Base-by-base conservation (phyloP, 1,140 invertebrate genomes). In the Penaeus indicus region DNA sequence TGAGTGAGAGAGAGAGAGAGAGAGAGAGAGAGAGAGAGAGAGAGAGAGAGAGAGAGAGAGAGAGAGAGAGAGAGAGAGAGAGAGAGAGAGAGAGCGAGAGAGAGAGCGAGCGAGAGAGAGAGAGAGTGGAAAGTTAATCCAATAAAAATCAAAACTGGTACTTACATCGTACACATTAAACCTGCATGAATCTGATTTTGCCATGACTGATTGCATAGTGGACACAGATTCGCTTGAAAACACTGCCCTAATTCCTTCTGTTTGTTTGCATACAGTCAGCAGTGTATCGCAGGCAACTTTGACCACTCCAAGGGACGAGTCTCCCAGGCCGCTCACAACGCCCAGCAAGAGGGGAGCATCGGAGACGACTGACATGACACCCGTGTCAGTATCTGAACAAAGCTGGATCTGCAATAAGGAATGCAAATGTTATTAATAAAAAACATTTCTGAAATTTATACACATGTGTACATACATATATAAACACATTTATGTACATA, bases 91-190 rank as follows among this genome's bases (percentile, higher is more conserved):
- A 42, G 38, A 42, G 38, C 2, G 38, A 42, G 38, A 42, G 38
- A 42, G 38, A 42, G 38, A 38, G 38, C 1, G 38, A 38, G 38
- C 1, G 38, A 38, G 38, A 38, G 38, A 38, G 38, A 38, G 38
- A 38, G 38, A 38, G 38, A 38, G 38, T 3, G 1, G 38, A 3
- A 38, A 38, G 38, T 38, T 38, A 38, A 38, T 38, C 38, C 47
- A 54, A 13, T 54, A 54, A 54, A 54, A 54, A 54, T 54, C 47
- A 54, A 54, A 54, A 54, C 13, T 25, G 47, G 18, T 75, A 61
- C 69, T 86, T 3, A 86, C 85, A 77, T 86, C 85, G 81, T 86
- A 86, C 22, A 86, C 77, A 86, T 42, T 67, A 19, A 86, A 86
- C 38, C 85, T 80, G 11, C 25, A 64, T 19, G 77, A 54, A 25